Evolutionary conservation across 53 echinoderm and acorn worm species (phyloP).

Genomic region (Henricia sp.): DNA sequence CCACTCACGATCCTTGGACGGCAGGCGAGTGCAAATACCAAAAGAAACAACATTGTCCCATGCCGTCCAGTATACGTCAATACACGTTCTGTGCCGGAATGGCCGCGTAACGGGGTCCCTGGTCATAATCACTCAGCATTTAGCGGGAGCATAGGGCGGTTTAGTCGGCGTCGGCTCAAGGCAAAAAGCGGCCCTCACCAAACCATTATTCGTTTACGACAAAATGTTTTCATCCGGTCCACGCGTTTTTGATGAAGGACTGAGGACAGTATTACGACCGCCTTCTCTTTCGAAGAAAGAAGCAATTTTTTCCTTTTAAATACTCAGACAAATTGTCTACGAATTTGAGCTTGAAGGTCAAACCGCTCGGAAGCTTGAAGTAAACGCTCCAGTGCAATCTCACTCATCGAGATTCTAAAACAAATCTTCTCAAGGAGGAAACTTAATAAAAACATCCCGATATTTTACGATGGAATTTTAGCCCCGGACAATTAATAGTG

Average conservation of each 20-base stretch:
- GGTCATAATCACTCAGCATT: slow-evolving; percentile 55
- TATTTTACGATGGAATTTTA: slow-evolving; percentile 3
- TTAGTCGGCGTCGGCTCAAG: neutral
- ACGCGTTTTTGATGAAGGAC: slow-evolving; percentile 43
- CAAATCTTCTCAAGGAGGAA: neutral
- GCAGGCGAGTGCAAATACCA: too few relatives aligned
- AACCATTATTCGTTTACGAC: slow-evolving; percentile 35
- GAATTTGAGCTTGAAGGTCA: neutral
- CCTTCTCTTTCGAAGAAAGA: neutral
- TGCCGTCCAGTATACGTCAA: too few relatives aligned
- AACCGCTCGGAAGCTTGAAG: neutral
- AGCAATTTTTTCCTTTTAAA: neutral
- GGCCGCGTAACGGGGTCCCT: too few relatives aligned
- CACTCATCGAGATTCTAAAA: slow-evolving; percentile 6
- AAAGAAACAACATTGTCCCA: too few relatives aligned
- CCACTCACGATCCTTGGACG: too few relatives aligned
- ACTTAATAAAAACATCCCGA: neutral
- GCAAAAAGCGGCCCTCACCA: neutral
- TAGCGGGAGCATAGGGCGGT: neutral
- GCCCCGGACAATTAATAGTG: neutral
- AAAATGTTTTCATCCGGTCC: slow-evolving; percentile 40
- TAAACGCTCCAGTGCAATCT: neutral
- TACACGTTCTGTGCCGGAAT: too few relatives aligned
- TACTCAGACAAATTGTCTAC: neutral
- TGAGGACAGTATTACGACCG: slow-evolving; percentile 52